Percentiles rank a stretch among this genome's conserved stretches.
Evolutionary conservation across 2,113 vertebrate species (phyloP).

Genomic region (Campylomormyrus numenius): DNA sequence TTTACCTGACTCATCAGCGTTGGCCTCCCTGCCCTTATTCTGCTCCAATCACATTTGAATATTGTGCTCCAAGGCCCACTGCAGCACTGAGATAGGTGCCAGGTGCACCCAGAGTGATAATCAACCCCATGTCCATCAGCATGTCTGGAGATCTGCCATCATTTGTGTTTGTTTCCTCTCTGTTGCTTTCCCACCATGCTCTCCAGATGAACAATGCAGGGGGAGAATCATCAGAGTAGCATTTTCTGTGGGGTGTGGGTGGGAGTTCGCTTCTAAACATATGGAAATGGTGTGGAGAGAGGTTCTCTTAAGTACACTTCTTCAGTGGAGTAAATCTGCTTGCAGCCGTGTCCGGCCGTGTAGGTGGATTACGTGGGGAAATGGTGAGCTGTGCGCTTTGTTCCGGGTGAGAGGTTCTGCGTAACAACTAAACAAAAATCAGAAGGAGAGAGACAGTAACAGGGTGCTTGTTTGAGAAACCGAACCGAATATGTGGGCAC

Average conservation of each 20-base stretch:
- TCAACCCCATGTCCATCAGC: conserved; percentile 2
- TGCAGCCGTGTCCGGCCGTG: background rate
- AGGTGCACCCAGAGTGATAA: background rate
- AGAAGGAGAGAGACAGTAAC: background rate
- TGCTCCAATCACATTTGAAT: conserved; percentile 7
- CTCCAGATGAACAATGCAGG: background rate
- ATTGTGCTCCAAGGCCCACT: background rate
- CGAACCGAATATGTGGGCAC: background rate
- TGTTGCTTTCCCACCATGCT: background rate
- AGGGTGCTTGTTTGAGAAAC: background rate
- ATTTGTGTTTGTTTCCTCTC: background rate
- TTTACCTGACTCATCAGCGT: background rate
- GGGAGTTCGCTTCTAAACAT: background rate
- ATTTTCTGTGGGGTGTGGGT: background rate
- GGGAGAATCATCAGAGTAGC: background rate
- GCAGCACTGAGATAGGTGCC: conserved; percentile 1
- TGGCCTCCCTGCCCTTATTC: background rate
- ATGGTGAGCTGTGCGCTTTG: background rate
- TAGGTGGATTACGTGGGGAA: background rate
- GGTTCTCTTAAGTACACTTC: background rate
- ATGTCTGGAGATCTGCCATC: background rate
- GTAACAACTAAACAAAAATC: background rate
- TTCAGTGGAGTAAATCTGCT: background rate
- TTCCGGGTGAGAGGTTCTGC: background rate
- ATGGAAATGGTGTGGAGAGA: background rate